Evolutionary conservation across 2,797 vertebrate genomes (phyloP).

Genomic region (Perodicticus potto): DNA sequence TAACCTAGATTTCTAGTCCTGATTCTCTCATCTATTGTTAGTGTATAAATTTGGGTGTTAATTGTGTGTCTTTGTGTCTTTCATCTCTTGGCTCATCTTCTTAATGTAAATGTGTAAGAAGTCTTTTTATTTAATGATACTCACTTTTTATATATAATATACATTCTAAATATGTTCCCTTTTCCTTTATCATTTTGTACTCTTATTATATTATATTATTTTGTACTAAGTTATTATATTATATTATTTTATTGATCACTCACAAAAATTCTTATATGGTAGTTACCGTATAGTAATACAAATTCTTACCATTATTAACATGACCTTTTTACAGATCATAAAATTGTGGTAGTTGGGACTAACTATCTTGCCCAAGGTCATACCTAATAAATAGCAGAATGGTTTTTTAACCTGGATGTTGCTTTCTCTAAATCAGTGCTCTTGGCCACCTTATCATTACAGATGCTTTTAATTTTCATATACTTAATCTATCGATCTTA

Average conservation of each 20-base stretch:
- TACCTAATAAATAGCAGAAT: background rate
- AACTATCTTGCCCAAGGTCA: background rate
- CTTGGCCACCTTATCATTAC: background rate
- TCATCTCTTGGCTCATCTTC: background rate
- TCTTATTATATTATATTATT: background rate
- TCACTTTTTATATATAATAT: background rate
- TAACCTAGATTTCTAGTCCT: background rate
- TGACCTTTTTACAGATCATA: background rate
- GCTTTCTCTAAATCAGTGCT: background rate
- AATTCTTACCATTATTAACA: background rate
- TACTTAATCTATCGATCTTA: background rate
- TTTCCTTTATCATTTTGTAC: background rate
- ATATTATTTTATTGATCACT: constrained; percentile 3
- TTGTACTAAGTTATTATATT: too few relatives aligned
- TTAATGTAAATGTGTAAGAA: background rate
- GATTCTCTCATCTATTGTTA: background rate
- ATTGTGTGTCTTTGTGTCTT: background rate
- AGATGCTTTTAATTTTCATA: constrained; percentile 19
- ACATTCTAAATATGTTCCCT: background rate
- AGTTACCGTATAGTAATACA: background rate
- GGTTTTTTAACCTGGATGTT: background rate
- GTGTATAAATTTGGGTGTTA: background rate
- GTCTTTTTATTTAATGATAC: background rate
- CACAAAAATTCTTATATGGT: background rate
- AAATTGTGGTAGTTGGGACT: background rate